Conservation (phyloP, 2,797 vertebrate species). For the Salarias fasciatus region DNA sequence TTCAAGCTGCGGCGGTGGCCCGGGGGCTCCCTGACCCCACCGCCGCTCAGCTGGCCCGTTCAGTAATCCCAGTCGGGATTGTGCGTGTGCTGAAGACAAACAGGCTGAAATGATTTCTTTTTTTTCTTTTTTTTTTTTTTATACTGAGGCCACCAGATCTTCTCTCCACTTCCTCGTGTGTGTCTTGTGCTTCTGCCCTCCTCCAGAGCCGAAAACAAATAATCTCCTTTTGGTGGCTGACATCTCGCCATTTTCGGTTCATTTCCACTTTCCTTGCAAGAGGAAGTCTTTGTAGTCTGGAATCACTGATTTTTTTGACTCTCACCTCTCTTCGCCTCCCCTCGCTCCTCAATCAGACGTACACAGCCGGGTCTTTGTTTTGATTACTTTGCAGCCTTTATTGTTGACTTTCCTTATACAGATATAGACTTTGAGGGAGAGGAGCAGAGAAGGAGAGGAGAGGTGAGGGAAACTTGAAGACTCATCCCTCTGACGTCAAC, state of each 20-base stretch:
- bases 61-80: conserved; percentile 12
- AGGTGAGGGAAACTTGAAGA: conserved; percentile 4
- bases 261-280: conserved; percentile 37
- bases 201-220: conserved; percentile 51
- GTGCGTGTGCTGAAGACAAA: conserved; percentile 24
- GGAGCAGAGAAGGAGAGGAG: conserved; percentile 26
- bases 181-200: conserved; percentile 27
- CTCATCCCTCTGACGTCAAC: conserved; percentile 49
- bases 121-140: no score
- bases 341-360: conserved; percentile 50
- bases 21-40: background rate
- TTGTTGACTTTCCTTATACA: conserved; percentile 56
- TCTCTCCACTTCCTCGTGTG: conserved; percentile 6
- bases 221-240: conserved; percentile 43
- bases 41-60: background rate
- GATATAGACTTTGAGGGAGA: conserved; percentile 36
- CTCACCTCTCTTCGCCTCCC: conserved; percentile 44
- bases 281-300: conserved; percentile 38
- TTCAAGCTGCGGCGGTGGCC: conserved; percentile 2
- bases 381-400: conserved; percentile 55
- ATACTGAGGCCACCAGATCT: no score
- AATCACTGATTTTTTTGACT: conserved; percentile 41
- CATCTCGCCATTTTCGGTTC: conserved; percentile 37
- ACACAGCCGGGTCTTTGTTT: conserved; percentile 49
- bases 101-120: conserved; percentile 11